Evolutionary conservation across 2,888 invertebrate genomes (phyloP), one percentile per base, ranked within the genome.

Genomic region (Drosophila anomalata): DNA sequence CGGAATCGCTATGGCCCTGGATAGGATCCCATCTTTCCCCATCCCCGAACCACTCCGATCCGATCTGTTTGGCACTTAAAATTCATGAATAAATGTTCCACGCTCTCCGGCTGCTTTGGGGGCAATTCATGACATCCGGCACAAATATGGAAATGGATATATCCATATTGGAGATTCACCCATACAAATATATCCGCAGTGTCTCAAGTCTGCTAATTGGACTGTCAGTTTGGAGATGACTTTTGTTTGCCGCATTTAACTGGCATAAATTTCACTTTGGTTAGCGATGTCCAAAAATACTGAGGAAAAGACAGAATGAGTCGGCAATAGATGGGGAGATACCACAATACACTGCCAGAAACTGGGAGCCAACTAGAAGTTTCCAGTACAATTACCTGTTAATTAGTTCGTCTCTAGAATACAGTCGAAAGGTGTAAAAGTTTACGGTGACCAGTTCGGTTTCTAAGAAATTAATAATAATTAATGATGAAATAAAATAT

Each of bases 151-250:
- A 70, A 62, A 48, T 70, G 71, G 47, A 65, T 75, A 74, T 72
- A 56, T 48, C 29, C 42, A 65, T 67, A 59, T 54, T 42, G 31
- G 56, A 26, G 26, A 50, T 46, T 57, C 57, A 36, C 33, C 20
- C 22, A 50, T 44, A 53, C 26, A 48, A 36, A 56, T 39, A 29
- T 71, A 29, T 71, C 29, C 8, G 29, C 9, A 29, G 51, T 55
- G 48, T 60, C 46, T 80, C 77, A 79, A 79, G 80, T 81, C 69
- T 90, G 89, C 89, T 90, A 90, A 90, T 90, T 90, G 88, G 90
- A 78, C 84, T 89, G 89, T 88, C 89, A 88, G 79, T 68, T 83
- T 56, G 63, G 69, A 55, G 51, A 8, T 66, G 69, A 39, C 67
- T 57, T 75, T 87, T 75, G 78, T 79, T 73, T 76, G 73, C 65